Evolutionary conservation across 2,797 vertebrate species (phyloP), one percentile per base, ranked within the genome.

Genomic region (Onychomys torridus): DNA sequence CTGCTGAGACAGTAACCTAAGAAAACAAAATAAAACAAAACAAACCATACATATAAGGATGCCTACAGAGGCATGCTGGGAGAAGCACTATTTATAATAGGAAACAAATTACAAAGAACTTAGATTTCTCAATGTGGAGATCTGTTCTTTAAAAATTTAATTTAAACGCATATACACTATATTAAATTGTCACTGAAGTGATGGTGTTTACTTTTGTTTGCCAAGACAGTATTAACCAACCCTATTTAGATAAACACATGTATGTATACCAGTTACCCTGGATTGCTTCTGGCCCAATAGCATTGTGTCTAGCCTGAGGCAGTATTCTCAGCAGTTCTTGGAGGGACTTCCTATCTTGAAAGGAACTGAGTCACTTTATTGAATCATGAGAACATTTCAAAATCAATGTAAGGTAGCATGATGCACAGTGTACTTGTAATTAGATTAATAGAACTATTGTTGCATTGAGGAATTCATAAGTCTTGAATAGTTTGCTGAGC

Each of bases 401-500:
- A 95, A 91, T 69, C 32, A 73, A 76, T 69, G 7, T 63, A 34
- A 84, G 25, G 25, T 75, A 10, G 65, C 87, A 0, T 46, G 12
- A 92, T 32, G 34, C 63, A 52, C 49, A 81, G 77, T 29, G 8
- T 29, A 69, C 34, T 94, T 59, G 12, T 10, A 94, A 94, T 93
- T 91, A 91, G 94, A 55, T 79, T 94, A 94, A 85, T 81, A 79
- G 91, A 87, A 84, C 12, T 17, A 78, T 78, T 96, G 61, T 61
- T 78, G 13, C 43, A 65, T 79, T 91, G 91, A 82, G 43, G 91
- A 85, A 40, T 93, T 93, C 8, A n/a, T 29, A 93, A 82, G 59
- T 40, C 76, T 55, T 52, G 71, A 96, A 83, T 6, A 81, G 40
- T 89, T 37, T 59, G 90, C 49, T 82, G 19, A 63, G 43, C 21